Base-by-base conservation (phyloP, 2,888 invertebrate species). In the Troilus luridus region DNA sequence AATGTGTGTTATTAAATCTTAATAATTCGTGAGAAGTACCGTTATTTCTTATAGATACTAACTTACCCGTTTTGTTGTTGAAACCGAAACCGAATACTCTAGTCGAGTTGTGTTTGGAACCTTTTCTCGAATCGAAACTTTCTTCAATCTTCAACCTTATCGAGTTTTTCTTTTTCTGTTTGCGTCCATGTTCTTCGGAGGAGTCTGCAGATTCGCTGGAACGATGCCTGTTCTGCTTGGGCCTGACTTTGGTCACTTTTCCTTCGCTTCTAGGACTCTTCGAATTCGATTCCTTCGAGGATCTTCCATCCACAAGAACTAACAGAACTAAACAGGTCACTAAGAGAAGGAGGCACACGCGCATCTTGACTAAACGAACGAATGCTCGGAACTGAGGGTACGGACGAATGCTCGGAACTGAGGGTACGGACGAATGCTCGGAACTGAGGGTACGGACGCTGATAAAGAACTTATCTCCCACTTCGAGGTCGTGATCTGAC, bases 391-490 rank as follows among this genome's bases (percentile, higher is more conserved):
- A 85, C 85, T 85, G 56, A 85, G 54, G 54, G 12, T n/a, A 56
- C 21, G n/a, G 85, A n/a, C 6, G 85, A 56, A 85, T 8, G 85
- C 54, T 58, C 85, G n/a, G 56, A n/a, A 85, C n/a, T n/a, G n/a
- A n/a, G n/a, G n/a, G n/a, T n/a, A 6, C 21, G 85, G 12, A 56
- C 11, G n/a, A 56, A 85, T 8, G 85, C 54, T 58, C 85, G n/a
- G 56, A n/a, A 85, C 85, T 85, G 56, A 85, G 54, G 54, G 12
- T n/a, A 56, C 21, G n/a, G 85, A n/a, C 6, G 85, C 56, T 85
- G 85, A 85, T 85, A 85, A 85, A 85, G 58, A 41, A 58, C 11
- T 85, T 85, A 85, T 85, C 85, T 56, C 56, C n/a, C 56, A 12
- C 10, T 85, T 58, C 56, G 85, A 85, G 85, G 85, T 85, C 85